Conservation (phyloP, 2,797 vertebrate species). For the Nannoperca australis region DNA sequence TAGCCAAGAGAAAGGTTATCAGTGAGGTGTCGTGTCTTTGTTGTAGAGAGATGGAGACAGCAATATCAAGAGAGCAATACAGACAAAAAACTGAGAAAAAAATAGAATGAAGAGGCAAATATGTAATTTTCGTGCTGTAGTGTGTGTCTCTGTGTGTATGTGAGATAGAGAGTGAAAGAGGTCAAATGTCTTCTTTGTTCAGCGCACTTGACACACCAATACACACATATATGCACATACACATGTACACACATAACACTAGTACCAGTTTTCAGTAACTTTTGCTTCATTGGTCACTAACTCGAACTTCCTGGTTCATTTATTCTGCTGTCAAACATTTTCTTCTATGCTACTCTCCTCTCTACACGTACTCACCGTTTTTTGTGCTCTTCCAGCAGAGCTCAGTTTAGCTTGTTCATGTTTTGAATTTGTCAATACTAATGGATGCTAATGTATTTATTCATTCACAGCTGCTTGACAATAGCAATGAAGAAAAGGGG, state of each 20-base stretch:
- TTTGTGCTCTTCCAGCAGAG: background rate
- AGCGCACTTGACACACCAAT: background rate
- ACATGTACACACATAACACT: background rate
- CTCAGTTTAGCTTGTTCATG: constrained; percentile 5
- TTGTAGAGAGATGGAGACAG: constrained; percentile 23
- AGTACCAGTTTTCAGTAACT: constrained; percentile 6
- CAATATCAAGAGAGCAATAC: constrained; percentile 21
- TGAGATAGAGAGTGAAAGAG: background rate
- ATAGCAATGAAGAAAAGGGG: background rate
- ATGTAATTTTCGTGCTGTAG: constrained; percentile 30
- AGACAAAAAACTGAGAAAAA: constrained; percentile 5
- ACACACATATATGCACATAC: background rate
- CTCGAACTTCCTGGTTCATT: constrained; percentile 36
- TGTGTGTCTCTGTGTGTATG: background rate
- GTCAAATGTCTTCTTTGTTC: constrained; percentile 15
- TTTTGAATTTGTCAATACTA: background rate
- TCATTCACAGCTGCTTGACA: constrained; percentile 5
- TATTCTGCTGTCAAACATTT: constrained; percentile 37
- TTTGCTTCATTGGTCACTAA: constrained; percentile 42
- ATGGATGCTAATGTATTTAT: constrained; percentile 1
- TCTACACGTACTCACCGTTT: background rate
- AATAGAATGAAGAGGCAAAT: constrained; percentile 26
- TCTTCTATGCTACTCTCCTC: background rate
- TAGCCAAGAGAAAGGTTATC: constrained; percentile 35
- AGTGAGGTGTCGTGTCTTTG: constrained; percentile 29